Conservation (phyloP, 2,113 vertebrate species). For the Phaethornis superciliosus region DNA sequence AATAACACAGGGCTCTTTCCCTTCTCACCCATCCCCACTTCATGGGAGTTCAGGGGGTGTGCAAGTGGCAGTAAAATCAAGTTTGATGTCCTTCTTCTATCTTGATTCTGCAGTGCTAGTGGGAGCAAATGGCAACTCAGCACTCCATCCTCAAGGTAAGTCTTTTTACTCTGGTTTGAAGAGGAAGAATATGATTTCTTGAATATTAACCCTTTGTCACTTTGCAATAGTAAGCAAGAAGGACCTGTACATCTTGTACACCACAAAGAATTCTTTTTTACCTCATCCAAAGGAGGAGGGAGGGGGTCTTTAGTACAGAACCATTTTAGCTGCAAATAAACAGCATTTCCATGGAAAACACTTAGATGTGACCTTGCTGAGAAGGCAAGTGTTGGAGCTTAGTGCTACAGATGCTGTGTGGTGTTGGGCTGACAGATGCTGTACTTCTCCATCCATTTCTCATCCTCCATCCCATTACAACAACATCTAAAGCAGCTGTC, state of each 20-base stretch:
- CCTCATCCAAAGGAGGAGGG: neutral
- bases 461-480: neutral
- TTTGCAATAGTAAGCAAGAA: neutral
- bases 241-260: neutral
- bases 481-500: rapidly evolving
- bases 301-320: neutral
- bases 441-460: neutral
- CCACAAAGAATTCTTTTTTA: neutral
- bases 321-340: neutral
- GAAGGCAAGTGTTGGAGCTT: neutral
- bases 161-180: neutral
- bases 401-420: neutral
- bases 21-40: neutral
- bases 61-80: neutral
- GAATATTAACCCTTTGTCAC: neutral
- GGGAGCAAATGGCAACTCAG: neutral
- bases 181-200: neutral
- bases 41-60: neutral
- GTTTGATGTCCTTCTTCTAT: neutral
- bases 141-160: neutral
- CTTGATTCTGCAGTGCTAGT: neutral
- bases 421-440: neutral
- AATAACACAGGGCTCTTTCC: neutral
- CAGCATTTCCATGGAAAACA: neutral
- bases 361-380: neutral